Percentiles rank a stretch among this genome's conserved stretches.
Conservation (phyloP, 2,888 invertebrate genomes). For the Hypomecis atomaria region DNA sequence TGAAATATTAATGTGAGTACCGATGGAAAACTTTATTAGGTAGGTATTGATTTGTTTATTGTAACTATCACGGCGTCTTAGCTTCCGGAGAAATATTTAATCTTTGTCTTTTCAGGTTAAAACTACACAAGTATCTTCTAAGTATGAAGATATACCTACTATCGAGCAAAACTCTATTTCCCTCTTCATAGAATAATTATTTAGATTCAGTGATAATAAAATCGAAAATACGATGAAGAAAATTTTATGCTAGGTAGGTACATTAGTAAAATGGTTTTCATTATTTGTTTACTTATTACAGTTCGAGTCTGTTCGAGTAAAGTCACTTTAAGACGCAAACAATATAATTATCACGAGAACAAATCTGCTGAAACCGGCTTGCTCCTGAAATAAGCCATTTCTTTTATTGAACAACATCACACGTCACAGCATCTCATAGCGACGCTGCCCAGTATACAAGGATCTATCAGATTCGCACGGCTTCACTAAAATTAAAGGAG, state of each 20-base stretch:
- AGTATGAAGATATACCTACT: too few species aligned
- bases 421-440: constrained; percentile 38
- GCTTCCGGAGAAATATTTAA: too few species aligned
- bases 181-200: too few species aligned
- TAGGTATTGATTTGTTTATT: constrained; percentile 13
- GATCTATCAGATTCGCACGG: constrained; percentile 24
- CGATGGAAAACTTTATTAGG: not conserved
- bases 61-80: too few species aligned
- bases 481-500: not conserved
- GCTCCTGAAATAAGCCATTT: constrained; percentile 45
- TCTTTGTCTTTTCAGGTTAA: too few species aligned
- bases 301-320: not conserved
- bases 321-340: constrained; percentile 35
- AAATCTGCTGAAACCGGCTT: constrained; percentile 52
- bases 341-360: constrained; percentile 34
- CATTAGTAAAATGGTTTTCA: too few species aligned
- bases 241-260: too few species aligned
- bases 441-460: constrained; percentile 26
- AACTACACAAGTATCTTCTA: too few species aligned
- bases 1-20: constrained; percentile 20
- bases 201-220: too few species aligned
- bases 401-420: constrained; percentile 33
- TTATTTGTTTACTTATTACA: too few species aligned
- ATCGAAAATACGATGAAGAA: too few species aligned
- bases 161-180: too few species aligned